These are phyloP conservation scores for Plebejus anna DNA, from an alignment of 2,888 invertebrate genomes.

Conservation along the genomic window DNA sequence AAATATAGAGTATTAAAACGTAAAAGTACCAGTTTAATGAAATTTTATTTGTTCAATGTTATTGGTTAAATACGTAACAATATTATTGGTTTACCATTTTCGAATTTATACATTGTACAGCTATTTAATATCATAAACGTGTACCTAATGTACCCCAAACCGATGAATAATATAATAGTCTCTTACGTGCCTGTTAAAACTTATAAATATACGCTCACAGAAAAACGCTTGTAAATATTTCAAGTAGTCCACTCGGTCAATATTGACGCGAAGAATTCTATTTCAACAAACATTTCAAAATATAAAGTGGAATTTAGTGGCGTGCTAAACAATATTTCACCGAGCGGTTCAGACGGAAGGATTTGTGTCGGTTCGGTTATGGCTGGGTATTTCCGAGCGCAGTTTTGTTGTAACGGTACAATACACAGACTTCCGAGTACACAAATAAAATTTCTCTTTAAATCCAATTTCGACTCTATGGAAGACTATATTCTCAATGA, in stretches of 20 bases:
- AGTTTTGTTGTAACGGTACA: conserved; percentile 5
- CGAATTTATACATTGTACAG: background rate
- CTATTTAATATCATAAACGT: background rate
- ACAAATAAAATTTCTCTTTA: background rate
- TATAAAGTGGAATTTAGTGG: conserved; percentile 17
- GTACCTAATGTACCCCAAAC: background rate
- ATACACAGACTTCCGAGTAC: background rate
- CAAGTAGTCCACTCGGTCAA: conserved; percentile 12
- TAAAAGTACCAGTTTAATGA: background rate
- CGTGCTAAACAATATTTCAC: background rate
- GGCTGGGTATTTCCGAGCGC: conserved; percentile 11
- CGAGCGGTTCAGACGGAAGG: conserved; percentile 12
- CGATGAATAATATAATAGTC: background rate
- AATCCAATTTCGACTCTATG: background rate
- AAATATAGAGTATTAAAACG: too few relatives aligned
- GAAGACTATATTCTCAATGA: background rate
- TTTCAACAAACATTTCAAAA: background rate
- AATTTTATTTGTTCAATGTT: background rate
- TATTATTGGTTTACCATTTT: background rate
- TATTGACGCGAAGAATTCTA: background rate
- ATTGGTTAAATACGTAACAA: background rate
- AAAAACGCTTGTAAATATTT: background rate
- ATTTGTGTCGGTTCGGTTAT: conserved; percentile 16
- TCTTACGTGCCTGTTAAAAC: background rate
- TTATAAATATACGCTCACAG: background rate